These are phyloP conservation scores for Sabellastarte sp. DNA, from an alignment of 2,888 invertebrate species.

Conservation along the genomic window DNA sequence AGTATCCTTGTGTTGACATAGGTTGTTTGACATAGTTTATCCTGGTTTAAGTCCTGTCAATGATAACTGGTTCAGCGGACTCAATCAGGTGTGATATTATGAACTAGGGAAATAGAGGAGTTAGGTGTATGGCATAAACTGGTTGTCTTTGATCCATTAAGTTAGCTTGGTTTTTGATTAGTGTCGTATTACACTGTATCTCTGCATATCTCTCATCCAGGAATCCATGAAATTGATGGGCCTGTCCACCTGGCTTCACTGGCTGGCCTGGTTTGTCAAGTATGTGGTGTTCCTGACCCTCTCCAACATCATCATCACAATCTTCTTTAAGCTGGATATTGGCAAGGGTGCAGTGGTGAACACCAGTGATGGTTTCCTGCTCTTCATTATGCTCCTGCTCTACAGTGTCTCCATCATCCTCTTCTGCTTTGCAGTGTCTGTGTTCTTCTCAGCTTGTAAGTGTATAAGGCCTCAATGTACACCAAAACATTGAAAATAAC, in stretches of 20 bases:
- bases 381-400: constrained; percentile 72
- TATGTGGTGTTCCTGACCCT: constrained; percentile 71
- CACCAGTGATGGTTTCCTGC: constrained; percentile 67
- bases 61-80: too few species aligned
- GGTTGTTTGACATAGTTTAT: too few species aligned
- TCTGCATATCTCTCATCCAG: constrained; percentile 62
- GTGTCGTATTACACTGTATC: too few species aligned
- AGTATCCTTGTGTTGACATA: too few species aligned
- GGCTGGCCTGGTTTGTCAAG: constrained; percentile 83
- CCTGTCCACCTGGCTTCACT: constrained; percentile 78
- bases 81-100: too few species aligned
- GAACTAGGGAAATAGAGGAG: too few species aligned
- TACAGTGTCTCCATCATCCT: constrained; percentile 73
- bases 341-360: constrained; percentile 66
- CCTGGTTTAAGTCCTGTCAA: too few species aligned
- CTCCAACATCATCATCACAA: constrained; percentile 63
- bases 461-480: too few species aligned
- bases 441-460: constrained; percentile 76
- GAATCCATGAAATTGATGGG: constrained; percentile 94
- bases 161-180: too few species aligned
- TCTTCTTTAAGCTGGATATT: constrained; percentile 42
- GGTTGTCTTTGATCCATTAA: too few species aligned
- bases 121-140: too few species aligned
- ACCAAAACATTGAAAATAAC: too few species aligned
- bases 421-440: constrained; percentile 78